A percentile compares a stretch with the other conserved stretches of the same genome.
phyloP scores from a whole-genome alignment of 2,113 vertebrate genomes.

The Cyprinodon variegatus region DNA sequence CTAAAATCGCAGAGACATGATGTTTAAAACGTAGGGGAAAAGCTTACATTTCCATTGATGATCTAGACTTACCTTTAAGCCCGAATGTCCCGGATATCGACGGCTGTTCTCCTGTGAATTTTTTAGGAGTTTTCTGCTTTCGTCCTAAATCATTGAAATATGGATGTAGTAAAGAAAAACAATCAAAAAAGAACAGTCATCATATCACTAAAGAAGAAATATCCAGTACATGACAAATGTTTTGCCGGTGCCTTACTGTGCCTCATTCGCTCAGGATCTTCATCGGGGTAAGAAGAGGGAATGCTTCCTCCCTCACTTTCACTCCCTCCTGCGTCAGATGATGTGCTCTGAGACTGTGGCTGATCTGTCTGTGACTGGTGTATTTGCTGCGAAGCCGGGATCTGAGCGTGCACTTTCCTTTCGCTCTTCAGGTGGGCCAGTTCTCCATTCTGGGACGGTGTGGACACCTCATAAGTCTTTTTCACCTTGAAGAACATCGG shows the following conservation, averaged over 20 bases:
- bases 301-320: constrained; percentile 75
- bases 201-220: background rate
- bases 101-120: constrained; percentile 97
- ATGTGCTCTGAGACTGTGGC: constrained; percentile 70
- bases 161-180: constrained; percentile 62
- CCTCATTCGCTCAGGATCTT: constrained; percentile 92
- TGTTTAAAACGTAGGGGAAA: background rate
- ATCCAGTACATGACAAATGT: background rate
- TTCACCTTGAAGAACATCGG: constrained; percentile 90
- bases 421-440: constrained; percentile 75
- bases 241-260: constrained; percentile 88
- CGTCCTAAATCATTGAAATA: constrained; percentile 88
- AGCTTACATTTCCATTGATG: background rate
- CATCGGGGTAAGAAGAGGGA: constrained; percentile 80
- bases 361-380: constrained; percentile 53
- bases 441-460: constrained; percentile 86
- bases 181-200: constrained; percentile 76
- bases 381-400: constrained; percentile 55
- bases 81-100: constrained; percentile 97
- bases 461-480: constrained; percentile 82
- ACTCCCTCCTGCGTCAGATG: constrained; percentile 73
- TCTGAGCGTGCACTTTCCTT: constrained; percentile 72
- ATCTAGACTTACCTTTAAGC: constrained; percentile 87
- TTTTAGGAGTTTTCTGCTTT: constrained; percentile 99
- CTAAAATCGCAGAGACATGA: background rate